Percentiles rank a stretch among this genome's conserved stretches.
These are phyloP conservation scores for Cantharis rufa DNA, from an alignment of 2,888 invertebrate genomes.

Conservation along the genomic window DNA sequence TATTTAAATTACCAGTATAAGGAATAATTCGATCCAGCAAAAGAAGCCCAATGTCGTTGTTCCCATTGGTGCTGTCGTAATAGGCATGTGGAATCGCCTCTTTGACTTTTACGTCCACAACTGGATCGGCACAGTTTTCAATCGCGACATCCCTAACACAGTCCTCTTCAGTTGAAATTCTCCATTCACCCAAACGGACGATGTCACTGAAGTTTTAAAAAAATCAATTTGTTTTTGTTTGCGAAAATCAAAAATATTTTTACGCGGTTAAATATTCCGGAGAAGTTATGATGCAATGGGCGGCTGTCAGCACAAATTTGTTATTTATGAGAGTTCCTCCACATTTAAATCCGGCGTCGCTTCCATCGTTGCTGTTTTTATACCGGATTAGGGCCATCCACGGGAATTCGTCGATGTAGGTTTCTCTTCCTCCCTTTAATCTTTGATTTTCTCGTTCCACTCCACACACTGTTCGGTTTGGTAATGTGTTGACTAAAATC, in stretches of 20 bases:
- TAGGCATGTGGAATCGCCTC: slow-evolving; percentile 39
- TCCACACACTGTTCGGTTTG: slow-evolving; percentile 25
- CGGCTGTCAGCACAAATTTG: slow-evolving; percentile 61
- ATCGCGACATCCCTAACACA: slow-evolving; percentile 47
- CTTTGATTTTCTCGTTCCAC: slow-evolving; percentile 22
- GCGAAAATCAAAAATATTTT: neutral
- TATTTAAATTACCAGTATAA: slow-evolving; percentile 53
- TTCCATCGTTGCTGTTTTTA: slow-evolving; percentile 30
- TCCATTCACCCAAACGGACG: slow-evolving; percentile 58
- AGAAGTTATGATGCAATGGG: slow-evolving; percentile 56
- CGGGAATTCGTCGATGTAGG: slow-evolving; percentile 56
- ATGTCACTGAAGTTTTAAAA: slow-evolving; percentile 38
- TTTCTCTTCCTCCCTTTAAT: slow-evolving; percentile 50
- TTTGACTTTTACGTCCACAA: slow-evolving; percentile 47
- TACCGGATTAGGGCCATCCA: slow-evolving; percentile 58
- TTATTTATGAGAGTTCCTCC: slow-evolving; percentile 61
- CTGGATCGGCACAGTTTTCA: slow-evolving; percentile 40
- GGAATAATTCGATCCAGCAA: slow-evolving; percentile 55
- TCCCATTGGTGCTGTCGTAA: slow-evolving; percentile 39
- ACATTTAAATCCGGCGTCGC: slow-evolving; percentile 49
- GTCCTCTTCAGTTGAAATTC: slow-evolving; percentile 53
- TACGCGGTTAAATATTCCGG: slow-evolving; percentile 54
- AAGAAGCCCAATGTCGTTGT: slow-evolving; percentile 55
- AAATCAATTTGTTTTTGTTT: neutral
- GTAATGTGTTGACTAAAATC: slow-evolving; percentile 6